phyloP scores from a whole-genome alignment of 2,113 vertebrate genomes.

The Microtus montanus region DNA sequence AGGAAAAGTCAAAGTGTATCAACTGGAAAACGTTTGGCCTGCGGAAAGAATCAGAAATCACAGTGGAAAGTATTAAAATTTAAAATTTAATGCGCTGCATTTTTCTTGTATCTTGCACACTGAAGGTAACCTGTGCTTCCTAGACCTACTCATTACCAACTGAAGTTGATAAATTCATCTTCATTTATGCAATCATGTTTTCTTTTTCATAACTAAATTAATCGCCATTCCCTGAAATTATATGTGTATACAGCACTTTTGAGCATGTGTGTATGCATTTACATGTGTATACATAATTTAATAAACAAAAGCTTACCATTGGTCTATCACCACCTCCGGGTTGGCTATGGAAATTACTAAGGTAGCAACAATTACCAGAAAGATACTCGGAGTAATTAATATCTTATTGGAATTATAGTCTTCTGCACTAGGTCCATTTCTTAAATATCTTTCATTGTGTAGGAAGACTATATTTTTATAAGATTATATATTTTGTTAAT shows the following conservation, averaged over 20 bases:
- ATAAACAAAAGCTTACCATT: not conserved
- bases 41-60: not conserved
- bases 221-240: not conserved
- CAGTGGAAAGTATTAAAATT: not conserved
- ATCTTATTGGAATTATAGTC: not conserved
- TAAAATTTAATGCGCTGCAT: not conserved
- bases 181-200: not conserved
- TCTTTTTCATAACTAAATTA: not conserved
- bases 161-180: not conserved
- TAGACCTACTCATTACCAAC: not conserved
- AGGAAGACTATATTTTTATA: not conserved
- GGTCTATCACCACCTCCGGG: not conserved
- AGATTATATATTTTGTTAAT: not conserved
- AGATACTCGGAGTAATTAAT: not conserved
- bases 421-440: not conserved
- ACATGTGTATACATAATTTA: not conserved
- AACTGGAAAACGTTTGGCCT: not conserved
- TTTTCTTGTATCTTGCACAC: not conserved
- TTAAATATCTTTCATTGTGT: not conserved
- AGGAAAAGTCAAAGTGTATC: not conserved
- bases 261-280: not conserved
- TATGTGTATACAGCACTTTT: too few relatives aligned
- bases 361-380: conserved; percentile 4
- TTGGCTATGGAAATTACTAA: not conserved
- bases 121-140: not conserved